phyloP scores from a whole-genome alignment of 2,113 vertebrate genomes.

The Silurus meridionalis region DNA sequence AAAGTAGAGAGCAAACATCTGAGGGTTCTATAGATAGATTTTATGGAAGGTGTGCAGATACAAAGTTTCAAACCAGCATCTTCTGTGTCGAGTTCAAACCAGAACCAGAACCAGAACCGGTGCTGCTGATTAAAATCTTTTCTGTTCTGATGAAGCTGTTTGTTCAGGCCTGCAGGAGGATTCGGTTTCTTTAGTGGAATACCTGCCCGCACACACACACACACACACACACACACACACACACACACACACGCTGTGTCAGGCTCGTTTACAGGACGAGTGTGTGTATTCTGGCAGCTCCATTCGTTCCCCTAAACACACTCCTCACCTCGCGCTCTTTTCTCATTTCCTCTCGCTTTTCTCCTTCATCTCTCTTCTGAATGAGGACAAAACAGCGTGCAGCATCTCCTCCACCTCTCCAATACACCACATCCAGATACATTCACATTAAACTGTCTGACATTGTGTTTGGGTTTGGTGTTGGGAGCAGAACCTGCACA shows the following conservation, averaged over 20 bases:
- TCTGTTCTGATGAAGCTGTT: not conserved
- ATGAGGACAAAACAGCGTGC: constrained; percentile 19
- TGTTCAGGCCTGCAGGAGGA: not conserved
- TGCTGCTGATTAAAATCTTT: not conserved
- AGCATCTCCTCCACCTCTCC: constrained; percentile 5
- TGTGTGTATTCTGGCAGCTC: constrained; percentile 18
- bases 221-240: constrained; percentile 12
- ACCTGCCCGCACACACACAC: not conserved
- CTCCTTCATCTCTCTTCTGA: not conserved
- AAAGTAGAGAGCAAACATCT: too few species aligned
- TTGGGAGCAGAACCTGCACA: not conserved
- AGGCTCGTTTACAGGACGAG: constrained; percentile 34
- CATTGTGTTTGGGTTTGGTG: not conserved
- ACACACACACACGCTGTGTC: constrained; percentile 45
- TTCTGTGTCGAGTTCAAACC: too few species aligned
- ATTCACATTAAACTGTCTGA: not conserved
- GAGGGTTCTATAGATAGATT: too few species aligned
- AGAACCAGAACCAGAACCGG: too few species aligned
- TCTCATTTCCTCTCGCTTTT: constrained; percentile 39
- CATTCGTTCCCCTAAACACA: constrained; percentile 28
- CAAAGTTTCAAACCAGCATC: too few species aligned
- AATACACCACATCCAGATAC: not conserved
- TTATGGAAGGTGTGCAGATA: too few species aligned
- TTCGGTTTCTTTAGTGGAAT: not conserved
- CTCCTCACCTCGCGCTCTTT: constrained; percentile 16